These are phyloP conservation scores for Lordiphosa collinella DNA, from an alignment of 1,140 invertebrate species.

Conservation along the genomic window DNA sequence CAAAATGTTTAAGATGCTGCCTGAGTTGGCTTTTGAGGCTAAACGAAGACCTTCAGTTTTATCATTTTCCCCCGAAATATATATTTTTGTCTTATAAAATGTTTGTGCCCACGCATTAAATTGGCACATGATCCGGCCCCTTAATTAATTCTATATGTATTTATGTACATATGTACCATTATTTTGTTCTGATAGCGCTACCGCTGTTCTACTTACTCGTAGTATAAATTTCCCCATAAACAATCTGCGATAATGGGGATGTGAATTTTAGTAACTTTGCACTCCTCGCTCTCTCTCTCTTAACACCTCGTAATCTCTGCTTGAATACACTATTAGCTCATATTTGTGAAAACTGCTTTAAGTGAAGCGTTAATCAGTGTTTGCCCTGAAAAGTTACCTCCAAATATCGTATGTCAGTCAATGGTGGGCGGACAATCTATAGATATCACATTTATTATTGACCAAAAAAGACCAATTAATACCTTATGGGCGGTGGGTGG, in stretches of 20 bases:
- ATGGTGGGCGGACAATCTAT: conserved; percentile 2
- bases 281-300: conserved; percentile 3
- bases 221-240: conserved; percentile 1
- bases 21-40: not conserved
- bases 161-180: conserved; percentile 14
- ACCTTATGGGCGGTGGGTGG: not conserved
- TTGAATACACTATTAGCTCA: not conserved
- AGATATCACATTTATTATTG: conserved; percentile 29
- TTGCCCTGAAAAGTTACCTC: conserved; percentile 27
- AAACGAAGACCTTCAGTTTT: not conserved
- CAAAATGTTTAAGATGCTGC: conserved; percentile 8
- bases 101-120: conserved; percentile 31
- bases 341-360: not conserved
- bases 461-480: conserved; percentile 8
- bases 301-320: not conserved
- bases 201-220: not conserved
- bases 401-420: conserved; percentile 23
- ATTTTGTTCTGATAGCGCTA: conserved; percentile 11
- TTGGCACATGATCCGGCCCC: conserved; percentile 58
- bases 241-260: conserved; percentile 13
- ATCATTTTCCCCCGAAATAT: not conserved
- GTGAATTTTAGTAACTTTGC: conserved; percentile 36
- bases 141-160: conserved; percentile 11
- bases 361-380: conserved; percentile 32
- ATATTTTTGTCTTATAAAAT: conserved; percentile 18